phyloP scores from a whole-genome alignment of 2,113 vertebrate species.

The Holacanthus passer region DNA sequence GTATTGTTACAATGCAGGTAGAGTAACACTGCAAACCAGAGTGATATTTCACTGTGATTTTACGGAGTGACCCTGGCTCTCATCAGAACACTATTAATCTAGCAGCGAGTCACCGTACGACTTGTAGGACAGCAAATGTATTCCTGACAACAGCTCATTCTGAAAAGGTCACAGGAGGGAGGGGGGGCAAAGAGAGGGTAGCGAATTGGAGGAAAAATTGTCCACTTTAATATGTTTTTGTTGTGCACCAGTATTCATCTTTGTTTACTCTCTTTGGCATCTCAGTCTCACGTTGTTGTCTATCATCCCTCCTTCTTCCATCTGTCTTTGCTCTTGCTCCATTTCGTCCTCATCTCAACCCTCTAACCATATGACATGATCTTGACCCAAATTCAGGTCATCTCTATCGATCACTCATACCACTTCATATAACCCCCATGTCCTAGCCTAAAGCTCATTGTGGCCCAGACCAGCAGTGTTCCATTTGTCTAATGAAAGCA shows the following conservation, averaged over 20 bases:
- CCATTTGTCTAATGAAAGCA: constrained; percentile 84
- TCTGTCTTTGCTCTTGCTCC: constrained; percentile 9
- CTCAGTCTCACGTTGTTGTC: not conserved
- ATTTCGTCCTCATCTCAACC: constrained; percentile 35
- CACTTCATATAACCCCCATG: constrained; percentile 54
- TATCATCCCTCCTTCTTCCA: not conserved
- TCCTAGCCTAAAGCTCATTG: constrained; percentile 57
- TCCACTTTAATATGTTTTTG: constrained; percentile 7
- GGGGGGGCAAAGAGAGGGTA: not conserved
- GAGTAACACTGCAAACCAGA: constrained; percentile 35
- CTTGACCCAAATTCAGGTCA: constrained; percentile 72
- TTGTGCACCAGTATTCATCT: constrained; percentile 22
- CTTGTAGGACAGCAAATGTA: constrained; percentile 33
- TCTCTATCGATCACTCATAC: constrained; percentile 72
- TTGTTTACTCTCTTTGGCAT: constrained; percentile 22
- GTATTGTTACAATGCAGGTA: constrained; percentile 23
- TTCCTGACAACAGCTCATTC: constrained; percentile 72
- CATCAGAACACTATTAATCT: constrained; percentile 71
- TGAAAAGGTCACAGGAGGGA: constrained; percentile 73
- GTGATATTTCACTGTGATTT: constrained; percentile 60
- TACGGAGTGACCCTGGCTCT: constrained; percentile 53
- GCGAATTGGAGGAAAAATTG: constrained; percentile 27
- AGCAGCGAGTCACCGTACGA: constrained; percentile 32
- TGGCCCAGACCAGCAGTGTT: constrained; percentile 54
- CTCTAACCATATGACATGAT: constrained; percentile 56